Conservation (phyloP, 2,113 vertebrate species). For the Scalopus aquaticus region DNA sequence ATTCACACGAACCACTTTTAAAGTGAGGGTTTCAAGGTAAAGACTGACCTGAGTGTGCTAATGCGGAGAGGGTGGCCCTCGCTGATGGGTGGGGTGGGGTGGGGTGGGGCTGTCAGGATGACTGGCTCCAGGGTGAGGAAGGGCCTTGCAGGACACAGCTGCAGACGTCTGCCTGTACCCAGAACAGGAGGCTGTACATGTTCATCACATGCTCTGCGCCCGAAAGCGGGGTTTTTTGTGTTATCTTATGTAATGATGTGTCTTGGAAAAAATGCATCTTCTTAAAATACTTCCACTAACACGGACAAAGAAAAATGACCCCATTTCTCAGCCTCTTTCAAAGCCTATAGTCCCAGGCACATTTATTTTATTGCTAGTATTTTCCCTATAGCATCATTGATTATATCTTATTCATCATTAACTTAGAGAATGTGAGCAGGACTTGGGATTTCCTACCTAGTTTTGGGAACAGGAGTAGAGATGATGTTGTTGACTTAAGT, state of each 20-base stretch:
- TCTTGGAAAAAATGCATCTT: not conserved
- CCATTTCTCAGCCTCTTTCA: not conserved
- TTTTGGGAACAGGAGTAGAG: constrained; percentile 16
- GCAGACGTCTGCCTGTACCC: not conserved
- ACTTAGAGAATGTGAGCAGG: constrained; percentile 37
- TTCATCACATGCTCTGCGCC: not conserved
- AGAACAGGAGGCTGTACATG: not conserved
- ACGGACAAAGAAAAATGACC: not conserved
- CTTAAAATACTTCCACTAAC: constrained; percentile 25
- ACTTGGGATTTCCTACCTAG: constrained; percentile 22
- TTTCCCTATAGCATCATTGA: constrained; percentile 53
- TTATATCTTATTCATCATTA: constrained; percentile 65
- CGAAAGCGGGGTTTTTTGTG: not conserved
- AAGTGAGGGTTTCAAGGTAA: constrained; percentile 38
- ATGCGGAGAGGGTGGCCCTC: rapidly evolving
- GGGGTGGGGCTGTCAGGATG: not conserved
- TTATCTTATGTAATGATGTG: not conserved
- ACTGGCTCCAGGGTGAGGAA: not conserved
- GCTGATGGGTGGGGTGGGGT: rapidly evolving
- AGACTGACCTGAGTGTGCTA: not conserved
- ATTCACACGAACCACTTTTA: not conserved
- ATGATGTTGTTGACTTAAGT: not conserved
- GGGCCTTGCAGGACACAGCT: rapidly evolving
- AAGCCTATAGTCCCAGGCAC: not conserved
- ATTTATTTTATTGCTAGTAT: constrained; percentile 57